phyloP scores from a whole-genome alignment of 2,888 invertebrate genomes.

The Notodonta dromedarius region DNA sequence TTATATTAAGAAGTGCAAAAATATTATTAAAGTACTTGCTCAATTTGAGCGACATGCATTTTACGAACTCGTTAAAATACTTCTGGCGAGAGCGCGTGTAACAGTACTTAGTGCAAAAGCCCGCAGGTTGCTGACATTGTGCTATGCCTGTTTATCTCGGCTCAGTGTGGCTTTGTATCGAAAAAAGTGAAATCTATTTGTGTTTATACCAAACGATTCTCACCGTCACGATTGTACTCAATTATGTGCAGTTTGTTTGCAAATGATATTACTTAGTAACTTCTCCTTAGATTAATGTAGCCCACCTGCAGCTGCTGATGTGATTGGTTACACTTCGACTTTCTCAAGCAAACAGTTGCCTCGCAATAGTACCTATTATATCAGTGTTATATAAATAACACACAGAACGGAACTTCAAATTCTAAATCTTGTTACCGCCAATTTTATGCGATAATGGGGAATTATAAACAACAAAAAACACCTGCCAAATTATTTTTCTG shows the following conservation, averaged over 20 bases:
- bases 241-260: constrained; percentile 25
- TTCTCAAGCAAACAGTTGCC: constrained; percentile 14
- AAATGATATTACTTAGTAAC: constrained; percentile 19
- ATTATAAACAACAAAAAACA: too few relatives aligned
- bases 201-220: constrained; percentile 24
- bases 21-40: too few relatives aligned
- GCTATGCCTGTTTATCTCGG: constrained; percentile 13
- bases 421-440: not conserved
- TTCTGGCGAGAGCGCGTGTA: constrained; percentile 12
- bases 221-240: constrained; percentile 17
- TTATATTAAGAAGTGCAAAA: too few relatives aligned
- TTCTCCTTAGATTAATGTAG: constrained; percentile 17
- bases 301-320: constrained; percentile 10
- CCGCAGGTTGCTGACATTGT: constrained; percentile 8
- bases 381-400: not conserved
- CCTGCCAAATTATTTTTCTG: too few relatives aligned
- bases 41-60: constrained; percentile 1
- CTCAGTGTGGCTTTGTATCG: constrained; percentile 25
- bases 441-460: not conserved
- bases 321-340: constrained; percentile 23
- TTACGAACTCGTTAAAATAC: constrained; percentile 2
- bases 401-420: not conserved
- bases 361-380: not conserved
- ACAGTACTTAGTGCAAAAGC: constrained; percentile 7
- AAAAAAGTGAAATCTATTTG: constrained; percentile 49